Conservation (phyloP, 2,797 vertebrate species). For the Helarctos malayanus region DNA sequence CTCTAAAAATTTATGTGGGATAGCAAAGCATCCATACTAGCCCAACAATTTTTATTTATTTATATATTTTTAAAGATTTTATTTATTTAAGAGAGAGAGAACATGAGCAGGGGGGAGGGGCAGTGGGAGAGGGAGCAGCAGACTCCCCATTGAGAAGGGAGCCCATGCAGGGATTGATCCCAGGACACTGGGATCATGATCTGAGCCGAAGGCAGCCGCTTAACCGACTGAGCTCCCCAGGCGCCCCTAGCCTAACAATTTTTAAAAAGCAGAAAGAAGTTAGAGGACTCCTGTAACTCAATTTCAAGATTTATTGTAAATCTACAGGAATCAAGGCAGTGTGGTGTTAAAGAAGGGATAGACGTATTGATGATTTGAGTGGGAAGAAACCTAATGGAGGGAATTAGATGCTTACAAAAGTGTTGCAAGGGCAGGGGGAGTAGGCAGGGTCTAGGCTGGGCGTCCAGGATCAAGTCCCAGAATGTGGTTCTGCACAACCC, state of each 20-base stretch:
- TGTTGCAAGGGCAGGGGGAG: background rate
- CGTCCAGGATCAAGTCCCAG: background rate
- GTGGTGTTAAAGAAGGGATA: background rate
- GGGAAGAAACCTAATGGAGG: background rate
- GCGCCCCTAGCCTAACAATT: background rate
- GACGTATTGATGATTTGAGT: background rate
- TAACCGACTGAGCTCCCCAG: background rate
- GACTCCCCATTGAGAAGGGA: background rate
- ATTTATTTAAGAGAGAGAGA: background rate
- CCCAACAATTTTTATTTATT: background rate
- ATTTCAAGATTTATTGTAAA: constrained; percentile 1
- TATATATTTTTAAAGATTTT: background rate
- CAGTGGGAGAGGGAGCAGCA: background rate
- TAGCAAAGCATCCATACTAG: background rate
- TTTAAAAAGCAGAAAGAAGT: background rate
- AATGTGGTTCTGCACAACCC: background rate
- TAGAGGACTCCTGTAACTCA: background rate
- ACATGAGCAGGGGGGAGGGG: no score
- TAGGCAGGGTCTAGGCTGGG: background rate
- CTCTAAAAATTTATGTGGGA: background rate
- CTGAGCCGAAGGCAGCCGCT: background rate
- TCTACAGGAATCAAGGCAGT: background rate
- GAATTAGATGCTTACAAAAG: background rate
- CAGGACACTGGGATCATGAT: background rate
- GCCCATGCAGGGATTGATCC: background rate